These are phyloP conservation scores for Xanthia icteritia DNA, from an alignment of 2,888 invertebrate species.

Conservation along the genomic window DNA sequence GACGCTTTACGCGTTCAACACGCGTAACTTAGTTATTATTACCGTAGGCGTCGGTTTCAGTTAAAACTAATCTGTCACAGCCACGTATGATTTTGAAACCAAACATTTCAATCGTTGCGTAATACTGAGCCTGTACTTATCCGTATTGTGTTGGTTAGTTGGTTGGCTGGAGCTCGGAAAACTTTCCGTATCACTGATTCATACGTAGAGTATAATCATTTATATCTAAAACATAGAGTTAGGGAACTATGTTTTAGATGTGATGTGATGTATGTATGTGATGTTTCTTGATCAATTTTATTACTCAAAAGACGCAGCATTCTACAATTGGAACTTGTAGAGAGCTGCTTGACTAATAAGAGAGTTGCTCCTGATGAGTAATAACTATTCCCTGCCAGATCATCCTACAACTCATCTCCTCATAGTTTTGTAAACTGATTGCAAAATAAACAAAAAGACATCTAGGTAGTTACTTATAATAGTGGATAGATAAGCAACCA, in stretches of 20 bases:
- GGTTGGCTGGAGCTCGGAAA: slow-evolving; percentile 4
- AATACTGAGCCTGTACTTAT: slow-evolving; percentile 15
- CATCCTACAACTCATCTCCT: too few relatives aligned
- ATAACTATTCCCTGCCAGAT: too few relatives aligned
- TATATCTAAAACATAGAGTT: neutral
- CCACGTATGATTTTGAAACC: slow-evolving; percentile 32
- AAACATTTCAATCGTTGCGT: slow-evolving; percentile 44
- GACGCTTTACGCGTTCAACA: neutral
- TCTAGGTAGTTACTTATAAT: too few relatives aligned
- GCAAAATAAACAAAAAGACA: too few relatives aligned
- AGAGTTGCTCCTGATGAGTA: too few relatives aligned
- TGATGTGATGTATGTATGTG: too few relatives aligned
- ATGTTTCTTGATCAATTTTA: neutral
- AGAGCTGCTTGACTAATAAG: too few relatives aligned
- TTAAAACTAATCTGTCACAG: slow-evolving; percentile 31
- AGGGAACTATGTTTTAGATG: too few relatives aligned
- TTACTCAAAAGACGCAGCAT: too few relatives aligned
- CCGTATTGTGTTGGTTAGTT: slow-evolving; percentile 7
- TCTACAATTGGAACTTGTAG: too few relatives aligned
- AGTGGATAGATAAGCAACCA: neutral
- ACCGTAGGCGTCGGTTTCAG: slow-evolving; percentile 5
- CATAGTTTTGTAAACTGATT: too few relatives aligned
- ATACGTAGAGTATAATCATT: neutral
- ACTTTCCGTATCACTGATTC: slow-evolving; percentile 11
- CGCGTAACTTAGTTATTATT: slow-evolving; percentile 23